A percentile compares a stretch with the other conserved stretches of the same genome.
These are phyloP conservation scores for Emydura subglobosa DNA, from an alignment of 2,113 vertebrate species.

Conservation along the genomic window DNA sequence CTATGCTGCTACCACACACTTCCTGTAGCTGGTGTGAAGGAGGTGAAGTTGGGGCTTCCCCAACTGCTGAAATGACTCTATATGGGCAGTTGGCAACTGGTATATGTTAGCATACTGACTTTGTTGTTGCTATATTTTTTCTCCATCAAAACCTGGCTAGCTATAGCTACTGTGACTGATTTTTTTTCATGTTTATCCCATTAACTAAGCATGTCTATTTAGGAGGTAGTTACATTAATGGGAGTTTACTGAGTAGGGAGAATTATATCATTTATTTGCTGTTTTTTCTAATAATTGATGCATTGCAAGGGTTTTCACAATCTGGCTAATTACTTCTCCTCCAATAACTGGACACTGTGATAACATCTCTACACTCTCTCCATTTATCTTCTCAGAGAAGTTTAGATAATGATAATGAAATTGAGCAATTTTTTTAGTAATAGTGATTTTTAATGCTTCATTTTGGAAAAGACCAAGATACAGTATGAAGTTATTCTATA, in stretches of 20 bases:
- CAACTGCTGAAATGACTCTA: neutral
- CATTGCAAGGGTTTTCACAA: neutral
- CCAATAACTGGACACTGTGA: neutral
- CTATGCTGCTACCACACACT: neutral
- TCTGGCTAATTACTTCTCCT: neutral
- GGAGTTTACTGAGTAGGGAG: neutral
- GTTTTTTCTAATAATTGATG: neutral
- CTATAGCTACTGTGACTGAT: neutral
- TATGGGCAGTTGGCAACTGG: neutral
- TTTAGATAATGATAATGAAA: conserved; percentile 24
- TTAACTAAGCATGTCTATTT: neutral
- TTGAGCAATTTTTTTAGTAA: neutral
- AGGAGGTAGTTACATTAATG: neutral
- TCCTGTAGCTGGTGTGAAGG: neutral
- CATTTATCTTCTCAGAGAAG: neutral
- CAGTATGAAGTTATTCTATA: neutral
- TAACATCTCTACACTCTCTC: conserved; percentile 12
- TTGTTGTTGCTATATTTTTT: neutral
- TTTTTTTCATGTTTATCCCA: neutral
- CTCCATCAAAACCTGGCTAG: neutral
- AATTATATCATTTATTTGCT: neutral
- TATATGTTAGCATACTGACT: neutral
- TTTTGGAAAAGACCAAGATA: neutral
- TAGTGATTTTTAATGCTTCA: neutral
- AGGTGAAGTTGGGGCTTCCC: neutral